Evolutionary conservation across 2,888 invertebrate species (phyloP).

Genomic region (Ectemnius continuus): DNA sequence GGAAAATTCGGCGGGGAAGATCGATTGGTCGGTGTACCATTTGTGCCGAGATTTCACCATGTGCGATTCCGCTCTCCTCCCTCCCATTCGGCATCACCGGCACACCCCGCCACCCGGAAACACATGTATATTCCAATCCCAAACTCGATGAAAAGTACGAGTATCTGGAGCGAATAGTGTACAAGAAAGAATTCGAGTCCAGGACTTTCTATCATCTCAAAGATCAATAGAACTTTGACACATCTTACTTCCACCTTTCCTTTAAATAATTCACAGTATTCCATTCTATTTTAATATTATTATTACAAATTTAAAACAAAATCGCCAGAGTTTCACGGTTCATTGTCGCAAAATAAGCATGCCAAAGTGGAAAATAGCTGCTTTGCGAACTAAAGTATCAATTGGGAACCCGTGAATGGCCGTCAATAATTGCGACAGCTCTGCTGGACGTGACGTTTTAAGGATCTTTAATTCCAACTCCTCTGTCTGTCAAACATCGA

Average conservation of each 20-base stretch:
- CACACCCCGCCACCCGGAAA: neutral
- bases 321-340: too few species aligned
- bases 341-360: too few species aligned
- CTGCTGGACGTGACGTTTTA: constrained; percentile 53
- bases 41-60: constrained; percentile 47
- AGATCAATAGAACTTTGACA: too few species aligned
- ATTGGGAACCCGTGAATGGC: neutral
- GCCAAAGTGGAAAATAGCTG: neutral
- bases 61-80: constrained; percentile 25
- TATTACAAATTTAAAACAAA: too few species aligned
- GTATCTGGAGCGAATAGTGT: neutral
- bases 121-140: neutral
- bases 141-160: neutral
- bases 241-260: too few species aligned
- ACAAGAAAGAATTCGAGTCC: too few species aligned
- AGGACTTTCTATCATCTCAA: too few species aligned
- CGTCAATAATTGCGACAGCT: constrained; percentile 39
- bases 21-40: constrained; percentile 57
- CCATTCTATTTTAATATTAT: too few species aligned
- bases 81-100: neutral
- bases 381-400: constrained; percentile 30
- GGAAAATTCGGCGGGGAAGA: constrained; percentile 72
- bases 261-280: too few species aligned
- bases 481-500: constrained; percentile 68
- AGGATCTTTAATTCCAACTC: constrained; percentile 44